These are phyloP conservation scores for Oryzias celebensis DNA, from an alignment of 2,113 vertebrate genomes.

Conservation along the genomic window DNA sequence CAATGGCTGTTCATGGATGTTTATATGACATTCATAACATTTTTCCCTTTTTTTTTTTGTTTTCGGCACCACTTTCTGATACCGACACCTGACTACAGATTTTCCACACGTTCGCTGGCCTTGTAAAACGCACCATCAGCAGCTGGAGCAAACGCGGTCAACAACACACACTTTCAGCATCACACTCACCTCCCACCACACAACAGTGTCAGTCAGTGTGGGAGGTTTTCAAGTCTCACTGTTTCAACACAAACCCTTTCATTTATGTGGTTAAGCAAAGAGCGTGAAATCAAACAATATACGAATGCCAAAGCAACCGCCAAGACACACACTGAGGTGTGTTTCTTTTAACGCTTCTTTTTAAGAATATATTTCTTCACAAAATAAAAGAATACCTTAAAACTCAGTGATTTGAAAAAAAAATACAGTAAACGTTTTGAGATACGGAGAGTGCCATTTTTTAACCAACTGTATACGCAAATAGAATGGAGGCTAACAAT, in stretches of 20 bases:
- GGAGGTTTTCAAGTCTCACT: neutral
- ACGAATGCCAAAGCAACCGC: neutral
- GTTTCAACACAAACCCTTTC: constrained; percentile 7
- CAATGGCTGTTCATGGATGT: constrained; percentile 25
- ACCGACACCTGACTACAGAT: constrained; percentile 41
- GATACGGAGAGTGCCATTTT: constrained; percentile 30
- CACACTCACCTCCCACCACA: constrained; percentile 13
- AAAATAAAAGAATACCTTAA: constrained; percentile 3
- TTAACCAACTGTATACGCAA: constrained; percentile 37
- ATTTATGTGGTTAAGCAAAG: constrained; percentile 9
- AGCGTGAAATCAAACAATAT: constrained; percentile 9
- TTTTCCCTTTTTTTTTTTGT: too few relatives aligned
- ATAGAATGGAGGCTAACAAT: constrained; percentile 40
- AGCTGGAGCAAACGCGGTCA: constrained; percentile 22
- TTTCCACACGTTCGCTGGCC: constrained; percentile 25
- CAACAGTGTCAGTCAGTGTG: constrained; percentile 4
- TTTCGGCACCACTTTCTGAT: constrained; percentile 14
- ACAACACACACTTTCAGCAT: constrained; percentile 24
- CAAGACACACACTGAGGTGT: neutral
- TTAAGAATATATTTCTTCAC: neutral
- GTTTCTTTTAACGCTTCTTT: constrained; percentile 12
- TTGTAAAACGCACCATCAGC: constrained; percentile 49
- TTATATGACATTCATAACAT: neutral
- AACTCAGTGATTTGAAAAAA: neutral
- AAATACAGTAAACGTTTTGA: constrained; percentile 31